These are phyloP conservation scores for Anorthoa munda DNA, from an alignment of 2,888 invertebrate species.

Conservation along the genomic window DNA sequence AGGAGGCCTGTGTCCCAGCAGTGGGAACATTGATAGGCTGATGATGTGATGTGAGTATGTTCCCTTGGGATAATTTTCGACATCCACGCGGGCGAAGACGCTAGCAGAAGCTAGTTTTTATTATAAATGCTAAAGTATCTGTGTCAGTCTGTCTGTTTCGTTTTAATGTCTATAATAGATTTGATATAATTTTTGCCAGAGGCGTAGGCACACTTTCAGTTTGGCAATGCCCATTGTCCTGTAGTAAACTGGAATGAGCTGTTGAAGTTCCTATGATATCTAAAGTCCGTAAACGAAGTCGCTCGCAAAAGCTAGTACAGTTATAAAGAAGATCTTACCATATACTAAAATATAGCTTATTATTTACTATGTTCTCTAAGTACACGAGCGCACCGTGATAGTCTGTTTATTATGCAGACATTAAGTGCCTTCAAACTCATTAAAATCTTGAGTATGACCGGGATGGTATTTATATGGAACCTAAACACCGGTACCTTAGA, in stretches of 20 bases:
- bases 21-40: too few species aligned
- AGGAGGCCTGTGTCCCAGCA: too few species aligned
- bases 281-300: neutral
- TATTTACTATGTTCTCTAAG: constrained; percentile 38
- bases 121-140: neutral
- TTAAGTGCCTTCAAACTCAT: constrained; percentile 55
- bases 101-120: neutral
- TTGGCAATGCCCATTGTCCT: too few species aligned
- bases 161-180: too few species aligned
- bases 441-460: constrained; percentile 47
- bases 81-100: too few species aligned
- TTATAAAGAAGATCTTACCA: constrained; percentile 16
- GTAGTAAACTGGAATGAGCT: neutral
- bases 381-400: constrained; percentile 33
- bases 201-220: too few species aligned
- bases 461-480: constrained; percentile 47
- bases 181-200: too few species aligned
- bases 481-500: constrained; percentile 38
- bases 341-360: constrained; percentile 23
- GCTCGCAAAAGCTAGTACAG: neutral
- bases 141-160: neutral
- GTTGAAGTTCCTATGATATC: neutral
- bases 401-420: constrained; percentile 51
- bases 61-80: too few species aligned
- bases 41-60: too few species aligned